Conservation (phyloP, 2,113 vertebrate genomes). For the Ailurus styani region DNA sequence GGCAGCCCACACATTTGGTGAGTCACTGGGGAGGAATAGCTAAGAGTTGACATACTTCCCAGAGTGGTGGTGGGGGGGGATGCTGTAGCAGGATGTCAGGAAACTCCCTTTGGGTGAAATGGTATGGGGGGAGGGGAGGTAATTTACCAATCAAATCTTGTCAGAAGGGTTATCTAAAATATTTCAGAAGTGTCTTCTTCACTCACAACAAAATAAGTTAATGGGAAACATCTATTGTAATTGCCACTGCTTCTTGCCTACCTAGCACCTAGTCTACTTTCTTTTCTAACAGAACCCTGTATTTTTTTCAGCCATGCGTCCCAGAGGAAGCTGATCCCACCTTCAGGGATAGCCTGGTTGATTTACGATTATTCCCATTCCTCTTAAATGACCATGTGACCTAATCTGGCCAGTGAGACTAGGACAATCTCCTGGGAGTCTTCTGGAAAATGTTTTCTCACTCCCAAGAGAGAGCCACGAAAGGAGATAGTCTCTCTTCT, state of each 20-base stretch:
- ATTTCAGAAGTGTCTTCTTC: neutral
- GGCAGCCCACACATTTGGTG: neutral
- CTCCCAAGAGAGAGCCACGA: neutral
- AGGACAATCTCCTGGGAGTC: neutral
- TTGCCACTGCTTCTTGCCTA: neutral
- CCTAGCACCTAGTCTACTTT: neutral
- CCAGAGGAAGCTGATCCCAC: neutral
- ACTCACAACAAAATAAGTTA: neutral
- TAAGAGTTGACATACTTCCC: slow-evolving; percentile 29
- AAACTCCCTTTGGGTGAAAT: slow-evolving; percentile 34
- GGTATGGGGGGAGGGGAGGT: neutral
- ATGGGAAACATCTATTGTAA: neutral
- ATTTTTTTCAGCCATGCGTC: neutral
- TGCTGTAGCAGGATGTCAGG: neutral
- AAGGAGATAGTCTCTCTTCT: neutral
- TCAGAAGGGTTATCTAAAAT: neutral
- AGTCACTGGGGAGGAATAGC: slow-evolving; percentile 27
- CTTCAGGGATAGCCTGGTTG: neutral
- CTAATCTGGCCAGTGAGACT: neutral
- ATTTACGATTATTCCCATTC: neutral
- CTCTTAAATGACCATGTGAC: neutral
- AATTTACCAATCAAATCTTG: slow-evolving; percentile 11
- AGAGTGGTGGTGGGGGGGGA: neutral
- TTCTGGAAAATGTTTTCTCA: neutral
- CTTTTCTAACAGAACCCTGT: neutral